Evolutionary conservation across 2,888 invertebrate genomes (phyloP), one percentile per base, ranked within the genome.

Genomic region (Drosophila differens): DNA sequence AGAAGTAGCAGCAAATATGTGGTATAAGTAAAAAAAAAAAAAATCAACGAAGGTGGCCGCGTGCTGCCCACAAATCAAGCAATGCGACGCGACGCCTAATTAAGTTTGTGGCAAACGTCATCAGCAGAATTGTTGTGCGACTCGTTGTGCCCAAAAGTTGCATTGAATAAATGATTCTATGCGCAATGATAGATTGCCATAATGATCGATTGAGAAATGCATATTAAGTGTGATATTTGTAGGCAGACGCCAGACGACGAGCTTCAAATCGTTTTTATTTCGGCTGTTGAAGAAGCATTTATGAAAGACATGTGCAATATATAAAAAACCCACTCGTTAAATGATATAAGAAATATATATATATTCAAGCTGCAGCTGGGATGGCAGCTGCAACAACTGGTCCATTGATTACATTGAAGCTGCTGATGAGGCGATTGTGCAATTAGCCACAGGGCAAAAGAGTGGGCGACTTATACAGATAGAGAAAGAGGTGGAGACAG

Each of bases 61-160:
- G 25, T 69, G 62, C 64, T 70, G 53, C 70, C 68, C 79, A 74
- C 82, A 57, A 78, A 66, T 49, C 47, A 25, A 67, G 25, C 57
- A 62, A 53, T 10, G 30, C 44, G 69, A 54, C 47, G 47, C 22
- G 59, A 80, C 80, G 82, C 82, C 80, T 75, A 80, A 80, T 80
- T 80, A 57, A 82, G 82, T 72, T 80, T 71, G 68, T 67, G 79
- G 74, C 65, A 65, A 74, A 59, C 78, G 79, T 79, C 70, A 70
- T 61, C 47, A 37, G 37, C 30, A 37, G 62, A 63, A 62, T 37
- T 39, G 22, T 47, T 9, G 28, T 28, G 39, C 22, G 37, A 70
- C 39, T 76, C 10, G 61, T 62, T 77, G 41, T 65, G 74, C 70
- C 79, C 79, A 80, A 80, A 80, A 65, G 51, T 39, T 81, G 62